These are phyloP conservation scores for Festucalex cinctus DNA, from an alignment of 2,113 vertebrate species.

Conservation along the genomic window DNA sequence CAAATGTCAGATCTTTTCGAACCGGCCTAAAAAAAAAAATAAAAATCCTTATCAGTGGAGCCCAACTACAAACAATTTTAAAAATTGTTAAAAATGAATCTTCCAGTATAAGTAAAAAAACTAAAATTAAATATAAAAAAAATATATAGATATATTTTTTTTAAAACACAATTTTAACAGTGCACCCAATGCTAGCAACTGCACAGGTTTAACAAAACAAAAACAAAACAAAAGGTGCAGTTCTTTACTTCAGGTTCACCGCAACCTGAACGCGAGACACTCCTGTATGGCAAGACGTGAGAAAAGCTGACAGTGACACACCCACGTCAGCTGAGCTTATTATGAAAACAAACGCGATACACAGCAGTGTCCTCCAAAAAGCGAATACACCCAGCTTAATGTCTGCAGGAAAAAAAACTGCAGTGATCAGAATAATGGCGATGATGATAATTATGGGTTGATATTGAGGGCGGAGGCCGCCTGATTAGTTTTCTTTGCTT, in stretches of 20 bases:
- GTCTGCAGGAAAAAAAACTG: background rate
- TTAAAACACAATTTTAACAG: no score
- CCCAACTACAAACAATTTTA: no score
- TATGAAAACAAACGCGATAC: constrained; percentile 55
- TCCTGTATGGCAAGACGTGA: constrained; percentile 12
- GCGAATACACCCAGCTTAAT: background rate
- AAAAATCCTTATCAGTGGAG: no score
- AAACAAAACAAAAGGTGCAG: background rate
- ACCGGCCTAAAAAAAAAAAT: no score
- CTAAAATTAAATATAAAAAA: no score
- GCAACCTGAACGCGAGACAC: background rate
- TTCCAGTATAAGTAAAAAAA: no score
- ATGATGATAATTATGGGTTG: background rate
- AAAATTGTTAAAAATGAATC: no score
- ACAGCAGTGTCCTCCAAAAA: background rate
- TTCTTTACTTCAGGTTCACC: background rate
- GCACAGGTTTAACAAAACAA: background rate
- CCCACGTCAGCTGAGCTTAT: constrained; percentile 34
- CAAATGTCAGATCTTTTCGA: no score
- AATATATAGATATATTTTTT: no score
- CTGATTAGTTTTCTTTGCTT: background rate
- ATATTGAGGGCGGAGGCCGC: background rate
- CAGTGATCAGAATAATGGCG: background rate
- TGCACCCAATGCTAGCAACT: background rate
- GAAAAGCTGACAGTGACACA: constrained; percentile 21